Evolutionary conservation across 53 echinoderm and acorn worm species (phyloP).

Genomic region (Pentamera pediparva): DNA sequence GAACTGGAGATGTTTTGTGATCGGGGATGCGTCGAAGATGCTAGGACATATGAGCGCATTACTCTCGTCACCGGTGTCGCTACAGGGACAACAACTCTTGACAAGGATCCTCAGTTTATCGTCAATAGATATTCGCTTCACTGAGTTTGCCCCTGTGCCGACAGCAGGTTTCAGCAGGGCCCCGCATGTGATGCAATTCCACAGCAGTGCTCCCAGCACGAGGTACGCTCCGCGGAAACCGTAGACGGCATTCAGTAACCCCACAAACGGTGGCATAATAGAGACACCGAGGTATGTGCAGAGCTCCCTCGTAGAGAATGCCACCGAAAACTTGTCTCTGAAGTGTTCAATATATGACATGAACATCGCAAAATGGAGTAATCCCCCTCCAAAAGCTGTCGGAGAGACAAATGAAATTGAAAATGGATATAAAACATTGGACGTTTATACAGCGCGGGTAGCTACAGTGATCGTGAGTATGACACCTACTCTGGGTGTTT

Average conservation of each 20-base stretch:
- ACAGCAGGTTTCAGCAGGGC: background rate
- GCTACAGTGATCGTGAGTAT: too few relatives aligned
- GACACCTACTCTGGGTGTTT: too few relatives aligned
- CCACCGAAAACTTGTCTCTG: slow-evolving; percentile 9
- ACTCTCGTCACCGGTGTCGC: background rate
- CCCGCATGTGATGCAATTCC: slow-evolving; percentile 10
- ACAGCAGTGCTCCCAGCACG: slow-evolving; percentile 1
- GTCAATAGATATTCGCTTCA: background rate
- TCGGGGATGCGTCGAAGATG: background rate
- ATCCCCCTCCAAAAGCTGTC: slow-evolving; percentile 1
- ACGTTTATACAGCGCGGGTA: too few relatives aligned
- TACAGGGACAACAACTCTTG: background rate
- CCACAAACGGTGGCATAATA: slow-evolving; percentile 11
- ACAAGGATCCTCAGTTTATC: background rate
- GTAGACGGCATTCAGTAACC: background rate
- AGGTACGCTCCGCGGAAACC: background rate
- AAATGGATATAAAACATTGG: too few relatives aligned
- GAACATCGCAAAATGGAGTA: slow-evolving; percentile 5
- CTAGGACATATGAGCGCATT: background rate
- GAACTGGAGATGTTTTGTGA: background rate
- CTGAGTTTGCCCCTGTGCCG: background rate
- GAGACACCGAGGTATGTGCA: slow-evolving; percentile 8
- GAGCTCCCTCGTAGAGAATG: background rate
- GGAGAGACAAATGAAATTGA: too few relatives aligned
- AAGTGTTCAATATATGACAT: slow-evolving; percentile 19